Percentiles rank a stretch among this genome's conserved stretches.
These are phyloP conservation scores for Uropsilus gracilis DNA, from an alignment of 2,113 vertebrate species.

Conservation along the genomic window DNA sequence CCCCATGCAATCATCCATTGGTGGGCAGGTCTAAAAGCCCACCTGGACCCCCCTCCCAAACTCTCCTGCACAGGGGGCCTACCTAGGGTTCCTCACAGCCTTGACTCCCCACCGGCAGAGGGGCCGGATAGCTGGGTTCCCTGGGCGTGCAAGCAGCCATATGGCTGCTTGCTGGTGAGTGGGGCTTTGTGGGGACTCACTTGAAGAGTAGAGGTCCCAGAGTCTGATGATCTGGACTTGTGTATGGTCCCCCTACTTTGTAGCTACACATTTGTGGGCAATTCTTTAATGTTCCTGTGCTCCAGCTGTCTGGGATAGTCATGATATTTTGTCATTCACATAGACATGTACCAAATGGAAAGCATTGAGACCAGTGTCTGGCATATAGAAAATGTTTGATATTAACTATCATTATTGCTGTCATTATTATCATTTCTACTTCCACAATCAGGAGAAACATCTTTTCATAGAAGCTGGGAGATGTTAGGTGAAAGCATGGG, in stretches of 20 bases:
- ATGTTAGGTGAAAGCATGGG: fast-evolving
- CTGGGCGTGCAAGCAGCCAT: no score
- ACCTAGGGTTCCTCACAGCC: no score
- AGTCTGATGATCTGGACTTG: neutral
- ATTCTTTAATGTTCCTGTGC: neutral
- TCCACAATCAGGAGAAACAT: neutral
- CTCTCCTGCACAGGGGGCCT: no score
- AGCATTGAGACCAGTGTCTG: neutral
- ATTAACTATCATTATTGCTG: neutral
- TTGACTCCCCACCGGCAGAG: no score
- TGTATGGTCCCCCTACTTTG: neutral
- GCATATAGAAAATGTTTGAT: neutral
- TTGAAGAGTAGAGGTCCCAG: neutral
- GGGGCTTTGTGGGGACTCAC: neutral
- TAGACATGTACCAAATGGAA: neutral
- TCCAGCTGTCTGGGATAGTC: neutral
- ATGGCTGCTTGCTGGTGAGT: no score
- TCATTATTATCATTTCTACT: neutral
- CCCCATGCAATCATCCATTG: no score
- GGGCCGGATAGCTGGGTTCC: no score
- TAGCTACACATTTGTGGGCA: no score
- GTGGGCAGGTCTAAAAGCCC: no score
- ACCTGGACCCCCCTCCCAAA: no score
- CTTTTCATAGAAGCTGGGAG: neutral
- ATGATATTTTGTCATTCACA: neutral